phyloP scores from a whole-genome alignment of 1,140 invertebrate species.

The Calephelis virginiensis region DNA sequence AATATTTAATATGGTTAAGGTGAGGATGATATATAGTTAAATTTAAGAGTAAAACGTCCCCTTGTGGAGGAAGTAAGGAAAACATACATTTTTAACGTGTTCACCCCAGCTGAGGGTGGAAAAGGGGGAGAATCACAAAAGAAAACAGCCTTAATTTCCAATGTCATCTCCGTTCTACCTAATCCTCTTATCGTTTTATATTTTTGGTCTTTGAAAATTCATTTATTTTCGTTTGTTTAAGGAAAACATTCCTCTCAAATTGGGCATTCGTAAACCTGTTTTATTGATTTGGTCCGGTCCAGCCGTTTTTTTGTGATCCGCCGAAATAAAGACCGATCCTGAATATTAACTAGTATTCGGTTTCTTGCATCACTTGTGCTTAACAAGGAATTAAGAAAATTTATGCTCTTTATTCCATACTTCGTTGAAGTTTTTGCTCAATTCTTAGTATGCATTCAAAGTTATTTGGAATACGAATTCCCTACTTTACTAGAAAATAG shows the following conservation, averaged over 20 bases:
- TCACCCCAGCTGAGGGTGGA: constrained; percentile 54
- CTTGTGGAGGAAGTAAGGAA: constrained; percentile 42
- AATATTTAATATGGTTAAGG: constrained; percentile 18
- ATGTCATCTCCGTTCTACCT: constrained; percentile 76
- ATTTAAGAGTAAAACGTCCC: constrained; percentile 36
- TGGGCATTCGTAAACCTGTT: constrained; percentile 40
- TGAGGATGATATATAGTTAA: constrained; percentile 29
- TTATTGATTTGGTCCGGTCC: constrained; percentile 45
- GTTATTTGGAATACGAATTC: constrained; percentile 5
- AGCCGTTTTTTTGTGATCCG: constrained; percentile 32
- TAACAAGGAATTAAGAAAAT: constrained; percentile 18
- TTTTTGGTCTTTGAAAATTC: constrained; percentile 75
- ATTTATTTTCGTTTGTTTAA: constrained; percentile 77
- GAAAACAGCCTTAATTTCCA: constrained; percentile 78
- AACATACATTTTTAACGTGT: constrained; percentile 75
- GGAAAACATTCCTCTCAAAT: constrained; percentile 57
- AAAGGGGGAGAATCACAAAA: constrained; percentile 73
- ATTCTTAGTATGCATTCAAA: neutral
- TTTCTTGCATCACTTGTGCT: constrained; percentile 17
- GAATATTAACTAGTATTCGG: constrained; percentile 22
- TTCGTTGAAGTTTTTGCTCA: neutral
- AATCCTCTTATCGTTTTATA: constrained; percentile 78
- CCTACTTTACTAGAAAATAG: neutral
- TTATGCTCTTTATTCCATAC: constrained; percentile 10
- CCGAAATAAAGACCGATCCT: constrained; percentile 20